phyloP scores from a whole-genome alignment of 2,888 invertebrate genomes.

The Plagiodera versicolora region DNA sequence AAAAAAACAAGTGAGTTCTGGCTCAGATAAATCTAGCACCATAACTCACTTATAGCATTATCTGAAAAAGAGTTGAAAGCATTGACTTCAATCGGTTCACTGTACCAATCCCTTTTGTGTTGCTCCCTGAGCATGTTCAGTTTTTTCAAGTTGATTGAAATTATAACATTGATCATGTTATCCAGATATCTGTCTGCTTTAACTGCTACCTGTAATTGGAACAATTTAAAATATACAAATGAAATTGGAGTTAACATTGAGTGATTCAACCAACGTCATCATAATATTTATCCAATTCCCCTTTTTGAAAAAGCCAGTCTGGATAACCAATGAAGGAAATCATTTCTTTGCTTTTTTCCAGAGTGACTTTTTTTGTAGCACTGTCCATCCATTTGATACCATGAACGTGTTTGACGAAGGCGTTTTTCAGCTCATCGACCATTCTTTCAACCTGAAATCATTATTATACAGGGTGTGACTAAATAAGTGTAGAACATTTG shows the following conservation, averaged over 20 bases:
- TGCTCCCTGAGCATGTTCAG: constrained; percentile 60
- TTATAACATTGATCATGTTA: constrained; percentile 70
- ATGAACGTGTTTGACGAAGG: constrained; percentile 68
- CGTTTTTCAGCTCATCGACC: constrained; percentile 71
- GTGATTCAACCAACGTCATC: constrained; percentile 57
- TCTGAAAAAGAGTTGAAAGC: constrained; percentile 79
- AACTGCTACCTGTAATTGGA: constrained; percentile 59
- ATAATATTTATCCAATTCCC: constrained; percentile 69
- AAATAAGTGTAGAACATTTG: too few relatives aligned
- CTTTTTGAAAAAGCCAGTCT: constrained; percentile 70
- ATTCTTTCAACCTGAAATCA: constrained; percentile 65
- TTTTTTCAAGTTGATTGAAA: constrained; percentile 58
- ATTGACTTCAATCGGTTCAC: constrained; percentile 78
- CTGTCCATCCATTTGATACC: constrained; percentile 76
- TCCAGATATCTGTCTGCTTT: constrained; percentile 64
- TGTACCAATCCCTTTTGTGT: constrained; percentile 70
- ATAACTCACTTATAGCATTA: constrained; percentile 75
- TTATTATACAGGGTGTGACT: too few relatives aligned
- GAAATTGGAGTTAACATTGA: too few relatives aligned
- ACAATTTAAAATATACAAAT: too few relatives aligned
- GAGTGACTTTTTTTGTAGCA: constrained; percentile 70
- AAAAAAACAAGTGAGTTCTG: constrained; percentile 7
- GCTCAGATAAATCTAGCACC: constrained; percentile 6
- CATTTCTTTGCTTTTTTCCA: constrained; percentile 75
- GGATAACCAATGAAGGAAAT: constrained; percentile 77